phyloP scores from a whole-genome alignment of 2,113 vertebrate genomes.

The Mesoclemmys tuberculata region DNA sequence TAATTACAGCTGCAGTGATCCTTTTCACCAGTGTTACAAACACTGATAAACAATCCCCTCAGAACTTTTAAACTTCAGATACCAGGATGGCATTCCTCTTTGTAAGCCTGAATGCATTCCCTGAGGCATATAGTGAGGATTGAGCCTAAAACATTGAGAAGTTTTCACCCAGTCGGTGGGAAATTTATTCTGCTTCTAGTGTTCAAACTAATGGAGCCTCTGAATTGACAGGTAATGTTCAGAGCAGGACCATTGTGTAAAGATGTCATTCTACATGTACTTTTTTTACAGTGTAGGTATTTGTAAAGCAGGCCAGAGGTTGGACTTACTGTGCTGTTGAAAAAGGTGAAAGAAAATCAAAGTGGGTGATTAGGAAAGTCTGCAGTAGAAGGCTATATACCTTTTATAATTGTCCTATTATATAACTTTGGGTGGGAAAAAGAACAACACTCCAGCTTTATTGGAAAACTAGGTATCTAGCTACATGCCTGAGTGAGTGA shows the following conservation, averaged over 20 bases:
- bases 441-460: not conserved
- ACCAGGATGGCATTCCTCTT: not conserved
- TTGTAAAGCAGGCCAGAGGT: not conserved
- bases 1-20: conserved; percentile 23
- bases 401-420: not conserved
- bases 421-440: not conserved
- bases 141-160: not conserved
- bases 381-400: not conserved
- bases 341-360: not conserved
- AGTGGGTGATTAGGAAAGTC: not conserved
- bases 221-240: conserved; percentile 11
- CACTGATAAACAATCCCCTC: conserved; percentile 37
- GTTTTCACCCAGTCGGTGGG: not conserved
- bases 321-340: not conserved
- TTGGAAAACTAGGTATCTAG: not conserved
- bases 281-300: not conserved
- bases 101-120: not conserved
- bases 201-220: not conserved
- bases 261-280: not conserved
- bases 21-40: not conserved
- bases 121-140: not conserved
- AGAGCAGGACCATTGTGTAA: not conserved
- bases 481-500: not conserved
- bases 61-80: not conserved
- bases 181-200: conserved; percentile 28